Base-by-base conservation (phyloP, 1,140 invertebrate genomes). In the Apis florea region DNA sequence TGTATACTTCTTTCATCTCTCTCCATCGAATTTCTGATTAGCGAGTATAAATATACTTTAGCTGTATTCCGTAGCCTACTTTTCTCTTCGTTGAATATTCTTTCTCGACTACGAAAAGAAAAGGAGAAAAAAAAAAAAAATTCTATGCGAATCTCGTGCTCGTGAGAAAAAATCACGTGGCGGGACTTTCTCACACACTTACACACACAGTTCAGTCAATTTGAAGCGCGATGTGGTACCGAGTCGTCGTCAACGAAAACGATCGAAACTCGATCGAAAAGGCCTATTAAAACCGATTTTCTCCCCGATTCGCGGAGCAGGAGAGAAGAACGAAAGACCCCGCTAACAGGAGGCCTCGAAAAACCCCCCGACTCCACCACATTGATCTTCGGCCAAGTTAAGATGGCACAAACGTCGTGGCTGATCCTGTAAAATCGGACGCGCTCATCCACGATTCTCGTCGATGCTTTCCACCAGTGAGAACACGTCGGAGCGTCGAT, bases 151-250 rank as follows among this genome's bases (percentile, higher is more conserved):
- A 11, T 12, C 76, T 51, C n/a, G 69, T 69, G n/a, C 53, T 80
- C 66, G 10, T 68, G 71, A 5, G 51, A 51, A 54, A 69, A 66
- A 74, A 69, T 61, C 73, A 54, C 72, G 68, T 63, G 26, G 40
- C 72, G 84, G 53, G 53, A 21, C 51, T 79, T 79, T 82, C 67
- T 51, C n/a, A 83, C 72, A 74, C 51, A 53, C 69, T 63, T 72
- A 87, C n/a, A 79, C 79, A 80, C 72, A 88, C 31, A 40, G 84
- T 90, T 90, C 84, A 90, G 90, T 91, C 90, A 91, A 91, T 92
- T 90, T 89, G 74, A 90, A 91, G 80, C 84, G 85, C 84, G 86
- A 89, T 84, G 73, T 85, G 86, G 81, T 84, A 83, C 54, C 64
- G 79, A 91, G 84, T 91, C 83, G 84, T 91, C 83, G 87, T 79